phyloP scores from a whole-genome alignment of 2,797 vertebrate species.

The Oreochromis mossambicus region DNA sequence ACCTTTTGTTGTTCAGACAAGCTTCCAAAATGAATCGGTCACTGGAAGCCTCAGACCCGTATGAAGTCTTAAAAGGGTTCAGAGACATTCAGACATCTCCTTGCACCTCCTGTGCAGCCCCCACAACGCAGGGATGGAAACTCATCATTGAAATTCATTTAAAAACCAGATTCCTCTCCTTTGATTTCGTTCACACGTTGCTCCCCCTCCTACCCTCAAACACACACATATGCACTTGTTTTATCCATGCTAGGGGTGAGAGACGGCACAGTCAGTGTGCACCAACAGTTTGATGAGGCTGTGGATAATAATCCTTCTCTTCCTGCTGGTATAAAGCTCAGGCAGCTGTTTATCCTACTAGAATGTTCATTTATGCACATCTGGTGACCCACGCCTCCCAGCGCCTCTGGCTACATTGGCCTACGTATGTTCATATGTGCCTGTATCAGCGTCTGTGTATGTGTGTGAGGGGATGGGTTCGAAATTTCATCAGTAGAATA shows the following conservation, averaged over 20 bases:
- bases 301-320: conserved; percentile 51
- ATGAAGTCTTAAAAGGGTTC: conserved; percentile 51
- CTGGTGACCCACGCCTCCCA: conserved; percentile 48
- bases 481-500: conserved; percentile 53
- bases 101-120: conserved; percentile 7
- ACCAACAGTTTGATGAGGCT: conserved; percentile 36
- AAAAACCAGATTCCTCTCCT: conserved; percentile 53
- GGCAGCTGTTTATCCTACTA: conserved; percentile 71
- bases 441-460: background rate
- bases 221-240: conserved; percentile 1
- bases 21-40: conserved; percentile 7
- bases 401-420: conserved; percentile 50
- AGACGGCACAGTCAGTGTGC: conserved; percentile 19
- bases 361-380: conserved; percentile 66
- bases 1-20: conserved; percentile 16
- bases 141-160: conserved; percentile 58
- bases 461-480: conserved; percentile 8
- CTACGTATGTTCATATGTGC: background rate
- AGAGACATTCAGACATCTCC: conserved; percentile 29
- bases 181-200: conserved; percentile 51
- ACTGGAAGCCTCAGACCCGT: conserved; percentile 3
- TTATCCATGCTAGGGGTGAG: background rate
- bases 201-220: background rate
- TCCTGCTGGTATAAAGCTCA: conserved; percentile 49
- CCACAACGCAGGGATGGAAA: conserved; percentile 11